Base-by-base conservation (phyloP, 2,888 invertebrate species). In the Ethmia dodecea region DNA sequence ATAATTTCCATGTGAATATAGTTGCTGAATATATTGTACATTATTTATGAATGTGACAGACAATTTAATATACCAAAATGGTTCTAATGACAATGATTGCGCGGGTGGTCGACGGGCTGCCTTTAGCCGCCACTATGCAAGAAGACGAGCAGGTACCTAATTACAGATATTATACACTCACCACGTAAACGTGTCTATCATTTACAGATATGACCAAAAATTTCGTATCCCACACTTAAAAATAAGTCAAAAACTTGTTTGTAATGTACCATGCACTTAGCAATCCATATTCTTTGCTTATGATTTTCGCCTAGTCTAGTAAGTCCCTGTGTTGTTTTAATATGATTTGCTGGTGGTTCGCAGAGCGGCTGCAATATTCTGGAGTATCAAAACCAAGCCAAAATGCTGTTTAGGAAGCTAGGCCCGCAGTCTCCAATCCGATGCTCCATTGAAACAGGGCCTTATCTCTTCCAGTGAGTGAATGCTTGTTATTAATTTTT, bases 351-450 rank as follows among this genome's bases (percentile, higher is more conserved):
- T 70, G 64, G 58, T 76, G 69, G 60, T 72, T 88, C 83, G 58
- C 86, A 98, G 98, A 92, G 93, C 48, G 98, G 98, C 38, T 92
- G 94, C 76, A 96, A 92, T 86, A 92, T 98, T 68, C 87, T 98
- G 79, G 99, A 99, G 73, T 99, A 98, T 79, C 99, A 99, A 80
- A 98, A 97, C 79, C 99, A 99, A 88, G 99, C 99, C 22, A 99
- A 99, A 89, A 94, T 98, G 93, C 88, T 99, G 59, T 99, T 99
- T 87, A 91, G 96, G 60, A 98, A 98, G 86, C 88, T 99, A 63
- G 94, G 94, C 51, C 91, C 93, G 24, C 93, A 95, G 64, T 97
- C 98, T 38, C 98, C 98, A 40, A 83, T 91, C 16, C 91, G 94
- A 68, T 98, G 98, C 81, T 95, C 96, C 58, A 95, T 99, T 63